Evolutionary conservation across 2,113 vertebrate genomes (phyloP), one percentile per base, ranked within the genome.

Genomic region (Xenopus borealis): DNA sequence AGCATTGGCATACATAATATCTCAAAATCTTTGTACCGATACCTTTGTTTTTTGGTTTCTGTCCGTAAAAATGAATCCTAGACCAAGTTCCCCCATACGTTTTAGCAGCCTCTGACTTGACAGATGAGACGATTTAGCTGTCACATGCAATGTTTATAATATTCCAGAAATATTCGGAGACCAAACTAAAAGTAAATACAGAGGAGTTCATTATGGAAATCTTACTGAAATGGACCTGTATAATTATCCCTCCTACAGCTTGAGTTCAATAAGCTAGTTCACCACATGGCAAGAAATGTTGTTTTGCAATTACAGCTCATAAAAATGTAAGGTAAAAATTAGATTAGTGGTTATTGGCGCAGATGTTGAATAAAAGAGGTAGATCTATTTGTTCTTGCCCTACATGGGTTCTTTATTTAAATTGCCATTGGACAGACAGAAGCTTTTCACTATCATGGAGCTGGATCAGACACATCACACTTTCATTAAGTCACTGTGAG

Each of bases 241-340:
- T 76, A 76, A 76, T 76, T 76, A 76, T 76, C 73, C 73, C 73
- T 76, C 73, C 73, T 69, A 76, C 66, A 68, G 73, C 73, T 76
- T 69, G 73, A 76, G 73, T 76, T 76, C 73, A 76, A 76, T 76
- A 76, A 76, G 73, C 73, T 76, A 76, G 73, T 76, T 76, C 73
- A 76, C 73, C 73, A 76, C 73, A 76, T 76, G 73, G 73, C 73
- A 76, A 76, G 66, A 76, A 76, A 69, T 76, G 73, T 76, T 76
- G 66, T 76, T 76, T 76, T 76, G 73, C 73, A 76, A 76, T 76
- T 76, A 76, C 73, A 63, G 73, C 73, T 76, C 73, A 76, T 76
- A 76, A 76, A 76, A 76, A 76, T 76, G 73, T 76, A 76, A 76
- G 73, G 73, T 76, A 76, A 76, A 76, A 76, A 76, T 76, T 76